Evolutionary conservation across 2,888 invertebrate genomes (phyloP).

Genomic region (Mimachlamys varia): DNA sequence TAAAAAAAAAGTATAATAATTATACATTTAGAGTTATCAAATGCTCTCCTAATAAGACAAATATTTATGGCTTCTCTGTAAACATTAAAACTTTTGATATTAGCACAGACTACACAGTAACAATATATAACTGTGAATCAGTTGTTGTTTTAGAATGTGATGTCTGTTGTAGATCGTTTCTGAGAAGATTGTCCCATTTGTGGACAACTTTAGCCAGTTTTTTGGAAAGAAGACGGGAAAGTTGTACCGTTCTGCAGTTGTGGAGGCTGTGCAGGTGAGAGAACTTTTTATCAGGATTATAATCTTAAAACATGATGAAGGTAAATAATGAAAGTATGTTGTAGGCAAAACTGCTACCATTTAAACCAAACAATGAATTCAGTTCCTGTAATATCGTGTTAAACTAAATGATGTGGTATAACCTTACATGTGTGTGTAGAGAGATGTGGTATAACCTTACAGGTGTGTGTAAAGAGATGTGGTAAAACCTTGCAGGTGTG

Average conservation of each 20-base stretch:
- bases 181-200: slow-evolving; percentile 54
- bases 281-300: neutral
- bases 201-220: slow-evolving; percentile 46
- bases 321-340: too few relatives aligned
- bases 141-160: neutral
- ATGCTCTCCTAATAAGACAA: too few relatives aligned
- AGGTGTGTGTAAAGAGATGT: slow-evolving; percentile 40
- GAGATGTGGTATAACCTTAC: too few relatives aligned
- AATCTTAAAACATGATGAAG: too few relatives aligned
- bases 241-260: slow-evolving; percentile 46
- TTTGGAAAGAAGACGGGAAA: slow-evolving; percentile 45
- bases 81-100: too few relatives aligned
- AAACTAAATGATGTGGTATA: too few relatives aligned
- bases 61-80: too few relatives aligned
- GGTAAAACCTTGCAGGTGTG: slow-evolving; percentile 45
- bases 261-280: slow-evolving; percentile 50
- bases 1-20: too few relatives aligned
- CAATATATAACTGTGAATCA: too few relatives aligned
- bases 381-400: neutral
- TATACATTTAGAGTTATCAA: too few relatives aligned
- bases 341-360: too few relatives aligned
- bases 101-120: too few relatives aligned
- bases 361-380: neutral
- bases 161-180: slow-evolving; percentile 44
- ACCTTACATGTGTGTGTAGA: slow-evolving; percentile 46